A percentile compares a stretch with the other conserved stretches of the same genome.
phyloP scores from a whole-genome alignment of 2,888 invertebrate species.

The Muscina levida region DNA sequence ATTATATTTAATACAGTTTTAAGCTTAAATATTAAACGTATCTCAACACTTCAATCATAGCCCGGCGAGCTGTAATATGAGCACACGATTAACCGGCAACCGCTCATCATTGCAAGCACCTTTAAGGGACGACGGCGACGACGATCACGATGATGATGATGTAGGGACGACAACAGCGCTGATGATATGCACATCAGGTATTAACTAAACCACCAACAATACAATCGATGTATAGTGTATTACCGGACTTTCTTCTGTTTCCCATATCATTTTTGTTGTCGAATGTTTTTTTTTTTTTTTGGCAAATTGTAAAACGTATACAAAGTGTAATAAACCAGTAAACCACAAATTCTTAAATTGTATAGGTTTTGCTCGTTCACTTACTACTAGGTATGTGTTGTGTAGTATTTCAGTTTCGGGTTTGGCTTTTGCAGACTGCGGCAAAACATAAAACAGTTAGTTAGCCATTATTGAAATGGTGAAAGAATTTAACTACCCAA shows the following conservation, averaged over 20 bases:
- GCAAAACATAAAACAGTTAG: conserved; percentile 60
- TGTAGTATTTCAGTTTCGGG: neutral
- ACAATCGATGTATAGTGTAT: conserved; percentile 31
- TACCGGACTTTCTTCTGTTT: conserved; percentile 32
- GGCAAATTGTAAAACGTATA: too few relatives aligned
- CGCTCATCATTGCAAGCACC: conserved; percentile 54
- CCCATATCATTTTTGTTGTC: neutral
- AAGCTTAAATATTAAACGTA: conserved; percentile 61
- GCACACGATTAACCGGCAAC: conserved; percentile 54
- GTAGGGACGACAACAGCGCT: neutral
- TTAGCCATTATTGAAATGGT: conserved; percentile 50
- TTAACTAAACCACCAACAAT: neutral
- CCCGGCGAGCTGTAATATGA: conserved; percentile 23
- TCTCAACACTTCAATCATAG: conserved; percentile 60
- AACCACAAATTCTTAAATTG: conserved; percentile 42
- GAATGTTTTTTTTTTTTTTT: too few relatives aligned
- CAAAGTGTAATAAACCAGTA: conserved; percentile 27
- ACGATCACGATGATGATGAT: conserved; percentile 11
- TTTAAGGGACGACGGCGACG: conserved; percentile 48
- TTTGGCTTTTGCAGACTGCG: conserved; percentile 47
- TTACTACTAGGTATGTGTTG: neutral
- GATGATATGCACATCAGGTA: conserved; percentile 7
- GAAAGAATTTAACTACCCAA: conserved; percentile 36
- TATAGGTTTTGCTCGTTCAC: neutral
- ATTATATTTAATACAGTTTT: conserved; percentile 60